Conservation (phyloP, 2,797 vertebrate genomes). For the Microctenopoma steveboyesi region DNA sequence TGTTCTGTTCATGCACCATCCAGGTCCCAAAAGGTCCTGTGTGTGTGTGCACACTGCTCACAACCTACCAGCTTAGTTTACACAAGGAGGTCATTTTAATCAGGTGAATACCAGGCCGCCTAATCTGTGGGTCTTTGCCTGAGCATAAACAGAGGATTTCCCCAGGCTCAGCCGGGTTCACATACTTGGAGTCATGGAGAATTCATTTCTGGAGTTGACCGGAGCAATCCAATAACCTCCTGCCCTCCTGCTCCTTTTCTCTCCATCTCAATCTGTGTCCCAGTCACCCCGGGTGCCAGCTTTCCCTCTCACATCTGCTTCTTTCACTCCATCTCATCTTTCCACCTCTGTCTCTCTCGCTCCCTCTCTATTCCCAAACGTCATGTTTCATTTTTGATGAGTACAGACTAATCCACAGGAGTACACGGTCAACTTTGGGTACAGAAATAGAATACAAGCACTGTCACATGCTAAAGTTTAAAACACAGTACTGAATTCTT, state of each 20-base stretch:
- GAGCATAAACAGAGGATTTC: slow-evolving; percentile 83
- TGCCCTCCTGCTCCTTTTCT: slow-evolving; percentile 45
- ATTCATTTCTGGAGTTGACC: slow-evolving; percentile 73
- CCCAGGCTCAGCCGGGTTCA: slow-evolving; percentile 75
- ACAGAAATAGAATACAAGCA: slow-evolving; percentile 15
- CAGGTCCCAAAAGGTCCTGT: slow-evolving; percentile 62
- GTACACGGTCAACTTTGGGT: not conserved
- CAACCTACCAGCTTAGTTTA: slow-evolving; percentile 75
- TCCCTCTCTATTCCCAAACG: slow-evolving; percentile 2
- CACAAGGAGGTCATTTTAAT: slow-evolving; percentile 83
- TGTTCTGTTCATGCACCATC: slow-evolving; percentile 58
- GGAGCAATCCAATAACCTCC: slow-evolving; percentile 61
- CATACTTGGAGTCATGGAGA: slow-evolving; percentile 78
- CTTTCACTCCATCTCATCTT: not conserved
- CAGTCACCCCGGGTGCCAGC: slow-evolving; percentile 23
- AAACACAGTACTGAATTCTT: slow-evolving; percentile 6
- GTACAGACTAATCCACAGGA: slow-evolving; percentile 5
- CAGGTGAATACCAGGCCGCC: slow-evolving; percentile 79
- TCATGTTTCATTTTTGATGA: slow-evolving; percentile 13
- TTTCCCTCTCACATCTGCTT: slow-evolving; percentile 13
- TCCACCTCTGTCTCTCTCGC: not conserved
- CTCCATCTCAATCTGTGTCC: slow-evolving; percentile 24
- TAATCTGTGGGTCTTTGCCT: slow-evolving; percentile 78
- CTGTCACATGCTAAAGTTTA: slow-evolving; percentile 2
- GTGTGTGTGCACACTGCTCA: slow-evolving; percentile 49